phyloP scores from a whole-genome alignment of 2,888 invertebrate genomes.

The Nysson spinosus region DNA sequence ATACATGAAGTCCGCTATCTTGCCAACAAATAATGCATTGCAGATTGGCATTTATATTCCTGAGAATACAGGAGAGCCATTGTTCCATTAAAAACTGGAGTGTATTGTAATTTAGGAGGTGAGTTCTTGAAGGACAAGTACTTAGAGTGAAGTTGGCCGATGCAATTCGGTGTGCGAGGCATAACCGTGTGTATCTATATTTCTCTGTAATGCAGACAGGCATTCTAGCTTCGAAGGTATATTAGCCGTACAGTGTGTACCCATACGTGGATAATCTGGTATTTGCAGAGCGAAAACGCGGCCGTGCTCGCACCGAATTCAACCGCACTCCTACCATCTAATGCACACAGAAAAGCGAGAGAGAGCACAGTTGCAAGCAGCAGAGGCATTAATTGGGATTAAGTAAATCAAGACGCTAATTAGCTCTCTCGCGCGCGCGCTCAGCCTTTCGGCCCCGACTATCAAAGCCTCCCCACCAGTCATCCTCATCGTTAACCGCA shows the following conservation, averaged over 20 bases:
- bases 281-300: slow-evolving; percentile 69
- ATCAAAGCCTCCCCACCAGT: slow-evolving; percentile 12
- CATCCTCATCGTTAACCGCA: slow-evolving; percentile 1
- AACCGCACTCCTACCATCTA: slow-evolving; percentile 48
- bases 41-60: too few relatives aligned
- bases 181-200: too few relatives aligned
- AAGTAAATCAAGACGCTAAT: slow-evolving; percentile 78
- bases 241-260: slow-evolving; percentile 62
- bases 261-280: slow-evolving; percentile 74
- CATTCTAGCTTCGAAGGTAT: slow-evolving; percentile 23
- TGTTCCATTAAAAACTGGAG: too few relatives aligned
- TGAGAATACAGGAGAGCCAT: too few relatives aligned
- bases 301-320: slow-evolving; percentile 59
- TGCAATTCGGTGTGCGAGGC: not conserved
- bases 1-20: too few relatives aligned
- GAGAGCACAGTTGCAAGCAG: slow-evolving; percentile 62
- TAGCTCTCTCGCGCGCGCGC: slow-evolving; percentile 68
- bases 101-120: too few relatives aligned
- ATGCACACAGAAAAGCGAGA: slow-evolving; percentile 52
- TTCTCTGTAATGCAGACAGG: slow-evolving; percentile 3
- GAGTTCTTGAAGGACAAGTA: not conserved
- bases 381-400: slow-evolving; percentile 77
- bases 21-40: too few relatives aligned
- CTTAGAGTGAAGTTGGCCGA: not conserved
- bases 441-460: slow-evolving; percentile 21